phyloP scores from a whole-genome alignment of 1,140 invertebrate genomes.

The Kradibia gibbosae region DNA sequence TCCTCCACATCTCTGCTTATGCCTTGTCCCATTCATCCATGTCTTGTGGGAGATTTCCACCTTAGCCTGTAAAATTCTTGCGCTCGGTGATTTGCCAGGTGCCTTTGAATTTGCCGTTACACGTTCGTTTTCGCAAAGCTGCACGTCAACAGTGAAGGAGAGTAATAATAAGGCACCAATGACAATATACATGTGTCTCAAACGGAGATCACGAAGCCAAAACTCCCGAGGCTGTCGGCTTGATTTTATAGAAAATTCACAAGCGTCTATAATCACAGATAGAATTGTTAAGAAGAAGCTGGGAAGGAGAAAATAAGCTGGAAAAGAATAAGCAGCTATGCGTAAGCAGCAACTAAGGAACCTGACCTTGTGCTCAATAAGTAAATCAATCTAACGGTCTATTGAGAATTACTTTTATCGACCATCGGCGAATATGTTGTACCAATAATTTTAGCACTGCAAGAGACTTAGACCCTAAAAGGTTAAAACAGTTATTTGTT shows the following conservation, averaged over 20 bases:
- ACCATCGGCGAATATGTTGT: too few relatives aligned
- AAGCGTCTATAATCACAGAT: not conserved
- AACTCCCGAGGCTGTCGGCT: not conserved
- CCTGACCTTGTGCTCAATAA: not conserved
- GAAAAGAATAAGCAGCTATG: not conserved
- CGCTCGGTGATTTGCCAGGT: slow-evolving; percentile 60
- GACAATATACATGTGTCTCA: slow-evolving; percentile 14
- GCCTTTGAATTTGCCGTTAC: slow-evolving; percentile 61
- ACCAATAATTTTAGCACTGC: too few relatives aligned
- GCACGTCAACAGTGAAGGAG: slow-evolving; percentile 36
- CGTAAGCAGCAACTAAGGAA: not conserved
- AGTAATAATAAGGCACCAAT: slow-evolving; percentile 48
- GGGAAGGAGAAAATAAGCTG: not conserved
- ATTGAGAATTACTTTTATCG: too few relatives aligned
- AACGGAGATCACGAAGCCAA: slow-evolving; percentile 28
- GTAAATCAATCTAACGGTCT: too few relatives aligned
- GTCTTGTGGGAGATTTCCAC: slow-evolving; percentile 56
- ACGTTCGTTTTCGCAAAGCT: slow-evolving; percentile 51
- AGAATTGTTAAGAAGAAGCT: not conserved
- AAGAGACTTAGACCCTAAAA: too few relatives aligned
- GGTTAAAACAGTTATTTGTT: too few relatives aligned
- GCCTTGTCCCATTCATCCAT: slow-evolving; percentile 58
- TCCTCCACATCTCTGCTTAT: slow-evolving; percentile 52
- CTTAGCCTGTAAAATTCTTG: slow-evolving; percentile 65
- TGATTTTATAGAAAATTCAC: not conserved